Evolutionary conservation across 2,888 invertebrate genomes (phyloP), one percentile per base, ranked within the genome.

Genomic region (Spodoptera exigua): DNA sequence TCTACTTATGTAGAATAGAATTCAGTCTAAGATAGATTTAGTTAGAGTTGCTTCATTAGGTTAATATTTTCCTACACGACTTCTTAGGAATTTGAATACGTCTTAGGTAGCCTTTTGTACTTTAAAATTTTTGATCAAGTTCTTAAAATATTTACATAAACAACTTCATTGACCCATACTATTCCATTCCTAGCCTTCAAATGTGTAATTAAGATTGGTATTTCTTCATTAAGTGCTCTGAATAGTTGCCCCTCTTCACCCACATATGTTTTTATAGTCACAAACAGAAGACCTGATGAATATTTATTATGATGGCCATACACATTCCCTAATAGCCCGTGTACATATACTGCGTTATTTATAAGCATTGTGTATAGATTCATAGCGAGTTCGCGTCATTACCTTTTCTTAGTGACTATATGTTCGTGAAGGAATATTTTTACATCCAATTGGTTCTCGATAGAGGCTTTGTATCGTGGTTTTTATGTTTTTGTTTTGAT

Each of bases 351-450:
- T 69, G 64, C 74, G 82, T 84, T 80, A 84, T 84, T 85, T 84
- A 86, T 82, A 81, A 75, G 76, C 79, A 78, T 81, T 84, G 80
- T 80, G 61, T 80, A 81, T 82, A 73, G 79, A 81, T 80, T 79
- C 78, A 79, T 79, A 72, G 72, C 73, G 69, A 81, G 64, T 78
- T 78, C 90, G 90, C 88, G 76, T 90, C 91, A 91, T 90, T 91
- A 89, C 89, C 85, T 89, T 86, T 67, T 80, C 87, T 89, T 88
- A 84, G 84, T 27, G 7, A 27, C 5, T 27, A 85, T 76, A 74
- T 80, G 79, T 74, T 78, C 63, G 65, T 69, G 68, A 63, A 70
- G 69, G 74, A 77, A 78, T 79, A 81, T 80, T 79, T 82, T 76
- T 70, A 73, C 77, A 77, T 63, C 64, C 76, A 75, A 79, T 81